Evolutionary conservation across 1,140 invertebrate species (phyloP).

Genomic region (Atta texana): DNA sequence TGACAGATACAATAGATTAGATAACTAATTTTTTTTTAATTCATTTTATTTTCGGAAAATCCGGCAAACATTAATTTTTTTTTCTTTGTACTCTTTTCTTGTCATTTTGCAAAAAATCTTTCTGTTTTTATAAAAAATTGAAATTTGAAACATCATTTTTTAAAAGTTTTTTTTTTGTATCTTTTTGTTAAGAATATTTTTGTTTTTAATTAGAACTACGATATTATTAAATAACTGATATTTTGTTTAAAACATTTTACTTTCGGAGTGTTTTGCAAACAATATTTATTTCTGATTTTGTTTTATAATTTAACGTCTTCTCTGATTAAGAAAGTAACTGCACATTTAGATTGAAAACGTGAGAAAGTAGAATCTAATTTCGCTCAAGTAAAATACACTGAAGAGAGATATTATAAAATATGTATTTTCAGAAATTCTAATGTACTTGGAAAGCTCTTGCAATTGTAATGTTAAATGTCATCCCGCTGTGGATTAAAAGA

Average conservation of each 20-base stretch:
- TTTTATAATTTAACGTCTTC: background rate
- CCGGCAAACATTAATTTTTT: background rate
- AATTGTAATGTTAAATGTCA: background rate
- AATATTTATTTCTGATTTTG: background rate
- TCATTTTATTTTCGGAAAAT: background rate
- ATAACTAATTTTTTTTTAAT: background rate
- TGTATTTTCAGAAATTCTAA: background rate
- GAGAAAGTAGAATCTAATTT: background rate
- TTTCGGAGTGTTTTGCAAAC: background rate
- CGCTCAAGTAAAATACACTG: background rate
- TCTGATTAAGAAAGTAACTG: background rate
- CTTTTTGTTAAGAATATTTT: no score
- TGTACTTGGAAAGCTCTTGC: background rate
- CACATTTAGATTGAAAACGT: background rate
- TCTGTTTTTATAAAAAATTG: no score
- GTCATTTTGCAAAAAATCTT: background rate
- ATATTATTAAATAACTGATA: no score
- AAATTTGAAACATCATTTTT: no score
- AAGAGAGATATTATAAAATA: constrained; percentile 12
- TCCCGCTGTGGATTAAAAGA: background rate
- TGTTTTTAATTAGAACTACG: no score
- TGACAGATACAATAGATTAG: background rate
- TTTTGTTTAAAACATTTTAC: background rate
- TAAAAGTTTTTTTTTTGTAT: background rate
- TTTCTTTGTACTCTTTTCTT: background rate